Base-by-base conservation (phyloP, 2,797 vertebrate genomes). In the Cephalopachus bancanus region DNA sequence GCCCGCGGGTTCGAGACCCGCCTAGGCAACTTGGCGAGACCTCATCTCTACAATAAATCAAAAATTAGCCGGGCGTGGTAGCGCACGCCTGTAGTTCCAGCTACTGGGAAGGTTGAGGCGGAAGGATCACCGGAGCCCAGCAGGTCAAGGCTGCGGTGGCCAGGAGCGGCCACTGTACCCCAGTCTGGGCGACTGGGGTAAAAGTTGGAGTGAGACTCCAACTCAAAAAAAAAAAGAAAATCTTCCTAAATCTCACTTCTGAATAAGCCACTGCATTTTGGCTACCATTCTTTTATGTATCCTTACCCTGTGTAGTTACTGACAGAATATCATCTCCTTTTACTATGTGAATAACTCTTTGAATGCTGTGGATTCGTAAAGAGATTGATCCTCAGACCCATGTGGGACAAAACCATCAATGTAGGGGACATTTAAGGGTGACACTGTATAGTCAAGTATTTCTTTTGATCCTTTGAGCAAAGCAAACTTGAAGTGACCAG, bases 181-280 rank as follows among this genome's bases (percentile, higher is more conserved):
- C 37, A 37, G 37, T 37, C 37, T 37, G 37, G 37, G 37, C 37
- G 37, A 37, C 37, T n/a, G n/a, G n/a, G n/a, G n/a, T n/a, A n/a
- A n/a, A n/a, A n/a, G n/a, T n/a, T n/a, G 3, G 37, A 37, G 37
- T 37, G 37, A 37, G 37, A 37, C 37, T 37, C 37, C 37, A 37
- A 37, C 37, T 37, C 37, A 37, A 37, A 37, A 37, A 37, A 37
- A 37, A 37, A 37, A 37, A 89, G 60, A 85, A 93, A 75, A 37
- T 81, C 60, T 78, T 95, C 65, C 55, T 94, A 9, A 55, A 14
- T 67, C 91, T 93, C 60, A 84, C 26, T 76, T 10, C 79, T 76
- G 69, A 91, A 22, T 67, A 79, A 76, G 37, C 65, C 65, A 20
- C 24, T 72, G 1, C n/a, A 20, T 74, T 74, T 76, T 94, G 81